A percentile compares a stretch with the other conserved stretches of the same genome.
phyloP scores from a whole-genome alignment of 2,113 vertebrate species.

The Phalacrocorax carbo region DNA sequence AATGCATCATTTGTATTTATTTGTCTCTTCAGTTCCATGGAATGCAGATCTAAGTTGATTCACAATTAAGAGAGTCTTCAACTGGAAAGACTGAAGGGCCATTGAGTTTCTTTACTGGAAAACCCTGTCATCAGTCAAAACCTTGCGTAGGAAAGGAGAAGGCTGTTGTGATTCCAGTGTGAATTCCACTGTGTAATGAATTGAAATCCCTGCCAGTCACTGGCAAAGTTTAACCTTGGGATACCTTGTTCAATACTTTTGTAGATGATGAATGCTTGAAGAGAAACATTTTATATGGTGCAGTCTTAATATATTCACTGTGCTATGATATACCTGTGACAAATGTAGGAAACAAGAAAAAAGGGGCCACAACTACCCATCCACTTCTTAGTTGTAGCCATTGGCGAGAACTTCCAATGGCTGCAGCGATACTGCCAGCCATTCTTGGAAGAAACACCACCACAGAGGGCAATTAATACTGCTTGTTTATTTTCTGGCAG shows the following conservation, averaged over 20 bases:
- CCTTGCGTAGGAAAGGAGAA: neutral
- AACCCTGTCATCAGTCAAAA: neutral
- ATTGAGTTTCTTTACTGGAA: conserved; percentile 25
- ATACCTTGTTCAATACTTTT: neutral
- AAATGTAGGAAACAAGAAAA: neutral
- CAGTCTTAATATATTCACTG: neutral
- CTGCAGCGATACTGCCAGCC: neutral
- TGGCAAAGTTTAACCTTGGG: neutral
- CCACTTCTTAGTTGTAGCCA: neutral
- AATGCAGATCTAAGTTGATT: neutral
- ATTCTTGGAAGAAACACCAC: conserved; percentile 25
- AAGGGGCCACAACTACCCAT: neutral
- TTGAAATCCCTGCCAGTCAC: neutral
- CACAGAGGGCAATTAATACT: conserved; percentile 46
- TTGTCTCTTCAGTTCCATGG: neutral
- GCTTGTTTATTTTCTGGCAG: conserved; percentile 20
- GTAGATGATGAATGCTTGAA: neutral
- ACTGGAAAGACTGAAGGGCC: neutral
- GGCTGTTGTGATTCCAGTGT: neutral
- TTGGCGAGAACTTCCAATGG: neutral
- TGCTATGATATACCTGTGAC: neutral
- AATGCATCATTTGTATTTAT: neutral
- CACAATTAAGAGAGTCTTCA: neutral
- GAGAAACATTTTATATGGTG: neutral
- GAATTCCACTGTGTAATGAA: neutral